Percentiles rank a stretch among this genome's conserved stretches.
phyloP scores from a whole-genome alignment of 1,140 invertebrate species.

The Bicyclus anynana region DNA sequence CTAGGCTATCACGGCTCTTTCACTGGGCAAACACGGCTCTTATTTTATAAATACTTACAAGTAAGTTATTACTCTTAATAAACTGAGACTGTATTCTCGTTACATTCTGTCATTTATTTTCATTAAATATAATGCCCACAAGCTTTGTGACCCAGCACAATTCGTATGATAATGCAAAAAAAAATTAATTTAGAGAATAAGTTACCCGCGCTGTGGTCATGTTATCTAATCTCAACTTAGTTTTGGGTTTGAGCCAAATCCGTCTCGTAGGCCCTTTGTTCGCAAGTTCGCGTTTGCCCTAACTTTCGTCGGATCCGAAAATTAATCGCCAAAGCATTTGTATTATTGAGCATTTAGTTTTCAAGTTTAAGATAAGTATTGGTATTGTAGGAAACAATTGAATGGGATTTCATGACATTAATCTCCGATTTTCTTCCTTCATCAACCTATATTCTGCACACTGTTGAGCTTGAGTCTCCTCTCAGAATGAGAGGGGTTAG shows the following conservation, averaged over 20 bases:
- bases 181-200: not conserved
- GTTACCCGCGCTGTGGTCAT: slow-evolving; percentile 21
- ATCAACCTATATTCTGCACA: no score
- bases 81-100: no score
- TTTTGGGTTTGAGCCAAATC: slow-evolving; percentile 41
- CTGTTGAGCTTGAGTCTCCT: no score
- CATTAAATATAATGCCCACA: not conserved
- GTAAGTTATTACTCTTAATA: no score
- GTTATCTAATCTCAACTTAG: slow-evolving; percentile 42
- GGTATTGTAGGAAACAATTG: not conserved
- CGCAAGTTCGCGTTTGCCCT: not conserved
- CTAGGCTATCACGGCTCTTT: no score
- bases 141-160: not conserved
- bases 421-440: not conserved
- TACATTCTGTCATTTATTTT: not conserved
- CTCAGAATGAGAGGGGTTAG: no score
- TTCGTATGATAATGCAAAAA: not conserved
- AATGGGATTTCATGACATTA: not conserved
- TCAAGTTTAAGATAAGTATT: not conserved
- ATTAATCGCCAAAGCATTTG: not conserved
- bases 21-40: no score
- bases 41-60: no score
- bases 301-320: not conserved
- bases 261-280: slow-evolving; percentile 38
- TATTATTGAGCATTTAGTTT: not conserved